Conservation (phyloP, 2,113 vertebrate species). For the Zosterops lateralis region DNA sequence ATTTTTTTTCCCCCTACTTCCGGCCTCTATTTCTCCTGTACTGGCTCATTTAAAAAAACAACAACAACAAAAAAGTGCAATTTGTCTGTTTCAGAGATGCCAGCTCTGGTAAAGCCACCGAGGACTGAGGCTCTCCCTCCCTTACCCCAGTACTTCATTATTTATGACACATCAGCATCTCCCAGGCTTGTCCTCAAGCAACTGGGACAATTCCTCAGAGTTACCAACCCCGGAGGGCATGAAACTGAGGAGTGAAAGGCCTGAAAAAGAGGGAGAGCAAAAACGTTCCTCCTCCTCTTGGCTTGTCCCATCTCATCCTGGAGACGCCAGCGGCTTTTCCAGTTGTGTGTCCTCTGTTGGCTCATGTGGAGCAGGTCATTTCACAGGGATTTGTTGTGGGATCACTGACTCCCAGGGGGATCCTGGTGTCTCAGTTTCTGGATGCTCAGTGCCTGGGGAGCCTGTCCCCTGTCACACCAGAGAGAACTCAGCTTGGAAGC, state of each 20-base stretch:
- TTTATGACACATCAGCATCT: background rate
- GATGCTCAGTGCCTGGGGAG: background rate
- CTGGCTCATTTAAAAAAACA: background rate
- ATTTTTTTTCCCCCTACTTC: background rate
- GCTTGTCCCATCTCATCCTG: background rate
- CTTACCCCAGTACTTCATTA: background rate
- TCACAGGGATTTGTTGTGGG: background rate
- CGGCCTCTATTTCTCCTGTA: background rate
- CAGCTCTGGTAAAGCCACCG: background rate
- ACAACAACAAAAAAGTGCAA: background rate
- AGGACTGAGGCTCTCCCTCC: background rate
- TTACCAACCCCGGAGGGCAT: background rate
- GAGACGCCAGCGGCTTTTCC: slow-evolving; percentile 3
- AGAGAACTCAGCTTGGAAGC: slow-evolving; percentile 85
- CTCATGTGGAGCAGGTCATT: background rate
- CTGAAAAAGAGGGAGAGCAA: background rate
- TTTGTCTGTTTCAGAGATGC: slow-evolving; percentile 4
- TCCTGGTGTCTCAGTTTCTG: background rate
- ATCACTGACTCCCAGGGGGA: background rate
- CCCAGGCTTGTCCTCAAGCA: background rate
- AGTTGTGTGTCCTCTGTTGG: slow-evolving; percentile 15
- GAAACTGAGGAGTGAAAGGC: background rate
- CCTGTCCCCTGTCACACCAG: slow-evolving; percentile 70
- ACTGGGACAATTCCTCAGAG: background rate
- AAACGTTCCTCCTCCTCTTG: background rate